These are phyloP conservation scores for Caenorhabditis doughertyi DNA, from an alignment of 2,888 invertebrate genomes.

Conservation along the genomic window DNA sequence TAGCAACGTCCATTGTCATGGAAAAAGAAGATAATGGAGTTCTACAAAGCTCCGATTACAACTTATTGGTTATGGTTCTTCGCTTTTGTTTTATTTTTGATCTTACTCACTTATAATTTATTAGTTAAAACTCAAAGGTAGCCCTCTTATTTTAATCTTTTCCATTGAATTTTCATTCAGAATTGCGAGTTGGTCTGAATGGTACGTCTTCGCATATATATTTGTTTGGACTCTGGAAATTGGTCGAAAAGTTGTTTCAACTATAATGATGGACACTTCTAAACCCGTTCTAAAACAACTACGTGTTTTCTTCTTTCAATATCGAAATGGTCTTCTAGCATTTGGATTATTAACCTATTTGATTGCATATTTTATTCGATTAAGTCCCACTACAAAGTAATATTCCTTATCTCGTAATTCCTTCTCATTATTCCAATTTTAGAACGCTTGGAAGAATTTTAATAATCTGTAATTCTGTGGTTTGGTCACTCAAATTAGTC, in stretches of 20 bases:
- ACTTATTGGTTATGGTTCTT: constrained; percentile 97
- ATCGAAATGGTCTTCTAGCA: constrained; percentile 76
- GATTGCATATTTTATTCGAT: constrained; percentile 76
- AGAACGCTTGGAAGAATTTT: constrained; percentile 88
- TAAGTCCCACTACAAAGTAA: constrained; percentile 85
- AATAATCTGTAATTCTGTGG: constrained; percentile 86
- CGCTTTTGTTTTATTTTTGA: constrained; percentile 78
- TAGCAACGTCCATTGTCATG: constrained; percentile 74
- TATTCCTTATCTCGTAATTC: neutral
- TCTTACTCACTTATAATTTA: constrained; percentile 77
- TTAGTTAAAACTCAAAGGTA: constrained; percentile 74
- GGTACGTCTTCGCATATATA: constrained; percentile 80
- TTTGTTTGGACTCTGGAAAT: constrained; percentile 79
- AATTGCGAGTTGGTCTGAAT: constrained; percentile 74
- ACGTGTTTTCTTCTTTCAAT: constrained; percentile 80
- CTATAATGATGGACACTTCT: constrained; percentile 81
- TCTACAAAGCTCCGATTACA: constrained; percentile 98
- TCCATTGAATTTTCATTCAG: constrained; percentile 8
- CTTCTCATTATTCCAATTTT: constrained; percentile 1
- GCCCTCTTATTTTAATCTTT: neutral
- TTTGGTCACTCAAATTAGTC: constrained; percentile 88
- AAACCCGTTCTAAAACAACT: constrained; percentile 84
- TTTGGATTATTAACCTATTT: constrained; percentile 88
- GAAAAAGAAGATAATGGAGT: constrained; percentile 89
- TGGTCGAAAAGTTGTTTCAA: constrained; percentile 76